A percentile compares a stretch with the other conserved stretches of the same genome.
These are phyloP conservation scores for Geotrupes spiniger DNA, from an alignment of 2,888 invertebrate genomes.

Conservation along the genomic window DNA sequence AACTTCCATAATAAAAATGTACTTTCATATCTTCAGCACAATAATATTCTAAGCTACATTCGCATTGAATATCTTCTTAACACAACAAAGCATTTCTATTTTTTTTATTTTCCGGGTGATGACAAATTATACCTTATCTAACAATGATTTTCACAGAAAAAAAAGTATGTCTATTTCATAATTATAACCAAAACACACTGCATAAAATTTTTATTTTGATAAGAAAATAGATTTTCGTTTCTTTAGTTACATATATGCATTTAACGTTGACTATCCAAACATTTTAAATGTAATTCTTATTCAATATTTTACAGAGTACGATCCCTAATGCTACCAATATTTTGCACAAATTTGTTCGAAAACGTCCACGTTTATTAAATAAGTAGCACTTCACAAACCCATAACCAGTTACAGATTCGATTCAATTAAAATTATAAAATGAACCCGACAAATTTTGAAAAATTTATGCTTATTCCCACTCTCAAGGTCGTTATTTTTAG, in stretches of 20 bases:
- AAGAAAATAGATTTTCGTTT: constrained; percentile 17
- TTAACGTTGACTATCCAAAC: neutral
- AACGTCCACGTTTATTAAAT: too few relatives aligned
- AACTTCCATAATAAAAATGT: constrained; percentile 17
- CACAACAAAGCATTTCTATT: constrained; percentile 18
- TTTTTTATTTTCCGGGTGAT: constrained; percentile 9
- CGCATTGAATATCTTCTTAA: constrained; percentile 1
- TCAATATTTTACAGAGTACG: neutral
- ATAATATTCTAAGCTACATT: constrained; percentile 18
- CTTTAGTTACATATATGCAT: constrained; percentile 3
- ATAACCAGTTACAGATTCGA: too few relatives aligned
- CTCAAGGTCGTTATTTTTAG: too few relatives aligned
- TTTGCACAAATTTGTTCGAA: too few relatives aligned
- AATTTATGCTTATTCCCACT: too few relatives aligned
- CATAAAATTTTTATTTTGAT: constrained; percentile 15
- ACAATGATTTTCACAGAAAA: constrained; percentile 15
- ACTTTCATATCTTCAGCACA: constrained; percentile 16
- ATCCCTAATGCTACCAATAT: constrained; percentile 4
- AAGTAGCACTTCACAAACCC: too few relatives aligned
- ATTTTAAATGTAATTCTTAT: neutral
- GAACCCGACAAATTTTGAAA: too few relatives aligned
- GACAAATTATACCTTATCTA: constrained; percentile 11
- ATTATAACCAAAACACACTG: constrained; percentile 21
- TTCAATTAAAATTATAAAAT: too few relatives aligned
- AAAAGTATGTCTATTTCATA: constrained; percentile 14